Percentiles rank a stretch among this genome's conserved stretches.
phyloP scores from a whole-genome alignment of 2,888 invertebrate species.

The Eurytoma adleriae region DNA sequence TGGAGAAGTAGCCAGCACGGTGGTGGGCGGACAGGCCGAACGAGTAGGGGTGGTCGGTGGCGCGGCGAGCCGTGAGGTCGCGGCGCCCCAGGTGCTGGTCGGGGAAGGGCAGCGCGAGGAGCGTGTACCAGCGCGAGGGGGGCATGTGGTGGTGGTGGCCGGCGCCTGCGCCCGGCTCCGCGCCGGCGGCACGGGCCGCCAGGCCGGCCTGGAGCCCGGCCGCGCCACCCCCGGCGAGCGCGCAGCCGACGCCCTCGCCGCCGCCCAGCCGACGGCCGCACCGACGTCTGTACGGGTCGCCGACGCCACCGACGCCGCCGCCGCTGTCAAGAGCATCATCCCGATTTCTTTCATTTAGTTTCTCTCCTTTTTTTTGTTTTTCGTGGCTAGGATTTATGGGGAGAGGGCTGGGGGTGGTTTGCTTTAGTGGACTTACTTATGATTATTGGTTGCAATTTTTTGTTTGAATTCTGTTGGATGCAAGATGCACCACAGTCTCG shows the following conservation, averaged over 20 bases:
- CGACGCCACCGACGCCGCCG: constrained; percentile 8
- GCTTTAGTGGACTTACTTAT: too few relatives aligned
- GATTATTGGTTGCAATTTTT: too few relatives aligned
- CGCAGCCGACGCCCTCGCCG: constrained; percentile 73
- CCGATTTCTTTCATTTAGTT: background rate
- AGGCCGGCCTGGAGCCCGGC: constrained; percentile 70
- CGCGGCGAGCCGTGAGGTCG: constrained; percentile 80
- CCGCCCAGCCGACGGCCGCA: constrained; percentile 60
- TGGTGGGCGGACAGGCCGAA: constrained; percentile 83
- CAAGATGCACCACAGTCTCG: too few relatives aligned
- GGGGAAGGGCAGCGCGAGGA: constrained; percentile 93
- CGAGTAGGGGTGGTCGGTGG: constrained; percentile 80
- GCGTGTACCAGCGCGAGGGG: constrained; percentile 92
- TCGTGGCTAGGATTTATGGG: background rate
- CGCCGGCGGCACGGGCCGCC: constrained; percentile 72
- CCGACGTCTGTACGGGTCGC: constrained; percentile 7
- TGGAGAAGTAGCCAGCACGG: constrained; percentile 92
- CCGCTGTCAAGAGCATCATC: background rate
- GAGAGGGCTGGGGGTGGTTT: background rate
- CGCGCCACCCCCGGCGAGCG: constrained; percentile 72
- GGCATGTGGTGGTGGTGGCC: constrained; percentile 77
- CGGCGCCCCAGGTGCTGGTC: constrained; percentile 94
- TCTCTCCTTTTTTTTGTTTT: background rate
- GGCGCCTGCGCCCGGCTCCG: constrained; percentile 72
- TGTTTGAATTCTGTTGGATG: too few relatives aligned